Evolutionary conservation across 2,113 vertebrate genomes (phyloP).

Genomic region (Riparia riparia): DNA sequence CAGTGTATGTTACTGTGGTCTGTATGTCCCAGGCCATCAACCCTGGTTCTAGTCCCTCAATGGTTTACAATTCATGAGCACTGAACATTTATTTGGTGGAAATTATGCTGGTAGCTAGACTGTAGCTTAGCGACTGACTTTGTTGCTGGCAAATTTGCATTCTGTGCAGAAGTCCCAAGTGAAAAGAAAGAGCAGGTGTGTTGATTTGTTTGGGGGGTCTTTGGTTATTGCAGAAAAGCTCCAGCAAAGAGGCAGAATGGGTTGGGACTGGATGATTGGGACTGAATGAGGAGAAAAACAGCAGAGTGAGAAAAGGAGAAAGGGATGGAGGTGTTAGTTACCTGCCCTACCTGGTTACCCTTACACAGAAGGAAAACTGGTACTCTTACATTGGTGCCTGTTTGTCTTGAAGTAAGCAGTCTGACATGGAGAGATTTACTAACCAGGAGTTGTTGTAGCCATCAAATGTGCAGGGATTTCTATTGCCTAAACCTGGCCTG

Average conservation of each 20-base stretch:
- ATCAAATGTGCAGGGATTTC: background rate
- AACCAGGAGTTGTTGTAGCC: background rate
- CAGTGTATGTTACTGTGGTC: background rate
- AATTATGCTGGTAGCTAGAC: background rate
- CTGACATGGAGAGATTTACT: background rate
- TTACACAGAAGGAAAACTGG: background rate
- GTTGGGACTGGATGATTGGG: background rate
- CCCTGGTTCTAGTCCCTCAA: background rate
- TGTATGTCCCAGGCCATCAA: background rate
- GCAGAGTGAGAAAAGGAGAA: background rate
- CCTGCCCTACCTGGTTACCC: background rate
- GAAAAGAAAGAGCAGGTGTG: background rate
- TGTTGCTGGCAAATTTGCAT: background rate
- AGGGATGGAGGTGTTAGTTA: background rate
- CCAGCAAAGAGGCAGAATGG: background rate
- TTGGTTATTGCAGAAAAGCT: background rate
- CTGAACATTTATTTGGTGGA: background rate
- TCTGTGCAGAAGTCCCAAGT: background rate
- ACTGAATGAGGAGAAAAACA: background rate
- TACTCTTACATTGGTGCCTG: background rate
- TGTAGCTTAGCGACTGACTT: background rate
- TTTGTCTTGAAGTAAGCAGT: background rate
- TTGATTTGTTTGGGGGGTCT: background rate
- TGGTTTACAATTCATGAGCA: background rate
- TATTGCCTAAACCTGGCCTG: background rate